These are phyloP conservation scores for Temnothorax longispinosus DNA, from an alignment of 1,140 invertebrate species.

Conservation along the genomic window DNA sequence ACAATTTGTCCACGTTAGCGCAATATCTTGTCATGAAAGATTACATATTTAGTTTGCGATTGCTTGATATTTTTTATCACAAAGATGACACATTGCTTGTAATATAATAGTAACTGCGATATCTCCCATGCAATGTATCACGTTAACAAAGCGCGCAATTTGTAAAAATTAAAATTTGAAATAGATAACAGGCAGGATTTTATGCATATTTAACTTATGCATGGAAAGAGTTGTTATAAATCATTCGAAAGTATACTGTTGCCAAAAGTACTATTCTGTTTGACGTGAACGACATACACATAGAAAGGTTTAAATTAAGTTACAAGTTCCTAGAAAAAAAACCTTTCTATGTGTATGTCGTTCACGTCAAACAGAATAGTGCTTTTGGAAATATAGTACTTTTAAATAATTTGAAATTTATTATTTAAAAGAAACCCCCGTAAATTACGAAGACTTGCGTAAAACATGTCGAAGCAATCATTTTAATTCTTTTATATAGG, in stretches of 20 bases:
- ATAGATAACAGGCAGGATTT: neutral
- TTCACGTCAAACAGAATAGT: no score
- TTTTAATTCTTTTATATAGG: neutral
- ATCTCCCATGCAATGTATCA: neutral
- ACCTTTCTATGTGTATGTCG: no score
- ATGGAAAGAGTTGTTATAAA: conserved; percentile 16
- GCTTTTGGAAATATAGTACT: no score
- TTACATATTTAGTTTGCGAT: conserved; percentile 15
- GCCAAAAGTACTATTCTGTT: neutral
- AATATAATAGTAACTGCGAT: conserved; percentile 20
- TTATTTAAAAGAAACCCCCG: neutral
- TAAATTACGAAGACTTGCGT: neutral
- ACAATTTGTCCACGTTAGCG: conserved; percentile 12
- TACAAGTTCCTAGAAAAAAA: neutral
- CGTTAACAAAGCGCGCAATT: conserved; percentile 37
- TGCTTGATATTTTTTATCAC: conserved; percentile 8
- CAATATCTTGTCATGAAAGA: conserved; percentile 18
- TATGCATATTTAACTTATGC: conserved; percentile 25
- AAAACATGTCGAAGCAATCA: neutral
- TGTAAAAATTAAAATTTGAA: conserved; percentile 52
- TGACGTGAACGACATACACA: no score
- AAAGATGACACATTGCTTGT: neutral
- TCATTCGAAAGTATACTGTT: conserved; percentile 18
- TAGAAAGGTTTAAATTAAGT: neutral
- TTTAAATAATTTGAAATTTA: neutral